Base-by-base conservation (phyloP, 2,888 invertebrate species). In the Sphinx pinastri region DNA sequence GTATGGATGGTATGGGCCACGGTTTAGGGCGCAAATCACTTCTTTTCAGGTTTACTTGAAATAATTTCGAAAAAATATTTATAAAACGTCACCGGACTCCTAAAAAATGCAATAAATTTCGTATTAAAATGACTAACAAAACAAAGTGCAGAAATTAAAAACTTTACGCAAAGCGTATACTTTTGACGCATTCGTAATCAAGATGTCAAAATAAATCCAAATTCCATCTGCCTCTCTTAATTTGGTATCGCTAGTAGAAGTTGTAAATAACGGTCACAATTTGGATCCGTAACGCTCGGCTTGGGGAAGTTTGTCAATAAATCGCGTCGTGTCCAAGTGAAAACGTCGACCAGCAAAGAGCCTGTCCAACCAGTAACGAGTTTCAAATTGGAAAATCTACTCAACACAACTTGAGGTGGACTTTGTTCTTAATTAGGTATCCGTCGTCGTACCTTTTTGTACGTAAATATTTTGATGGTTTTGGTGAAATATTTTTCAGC, bases 341-440 rank as follows among this genome's bases (percentile, higher is more conserved):
- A 91, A 89, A 89, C 76, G 82, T 73, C 76, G 72, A 68, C 74
- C 58, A 1, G 57, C 25, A 8, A 57, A 57, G 57, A 57, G 57
- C 73, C 71, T 73, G 74, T 73, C 77, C 70, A 75, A 72, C 69
- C 73, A 71, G 86, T 86, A 89, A 90, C 88, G 88, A 90, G 87
- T 88, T 89, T 86, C 83, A 89, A 90, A 91, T 91, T 89, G 90
- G 90, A 90, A 90, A 90, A 87, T 88, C 86, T 88, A 88, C 88
- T 88, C 86, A 83, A 82, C 75, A 75, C 77, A 83, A 84, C 81
- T 85, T 81, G 73, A 71, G 52, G 68, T 38, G 19, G 16, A 4
- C 67, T 47, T n/a, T 49, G 58, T 47, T 49, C 51, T 51, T 70
- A 58, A 59, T 70, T 60, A 52, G 45, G 38, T 58, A 0, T 14